These are phyloP conservation scores for Marcusenius ussheri DNA, from an alignment of 2,113 vertebrate species.

Conservation along the genomic window DNA sequence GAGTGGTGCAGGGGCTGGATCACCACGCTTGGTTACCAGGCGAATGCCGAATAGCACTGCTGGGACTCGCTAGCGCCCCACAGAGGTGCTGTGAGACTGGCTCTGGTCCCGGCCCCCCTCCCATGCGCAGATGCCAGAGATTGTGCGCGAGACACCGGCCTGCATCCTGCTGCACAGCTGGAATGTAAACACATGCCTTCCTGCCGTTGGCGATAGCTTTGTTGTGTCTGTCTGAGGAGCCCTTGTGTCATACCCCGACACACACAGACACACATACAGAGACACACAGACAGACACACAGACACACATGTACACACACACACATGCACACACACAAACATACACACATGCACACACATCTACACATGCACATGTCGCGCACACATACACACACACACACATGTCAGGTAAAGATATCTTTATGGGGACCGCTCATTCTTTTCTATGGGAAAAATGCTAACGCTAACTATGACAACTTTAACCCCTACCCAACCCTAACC, in stretches of 20 bases:
- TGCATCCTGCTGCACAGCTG: conserved; percentile 45
- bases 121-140: conserved; percentile 42
- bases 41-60: not conserved
- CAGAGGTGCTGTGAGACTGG: conserved; percentile 21
- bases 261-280: not conserved
- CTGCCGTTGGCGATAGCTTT: conserved; percentile 42
- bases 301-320: not conserved
- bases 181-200: conserved; percentile 65
- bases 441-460: no score
- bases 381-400: no score
- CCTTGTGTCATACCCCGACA: conserved; percentile 56
- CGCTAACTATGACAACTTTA: no score
- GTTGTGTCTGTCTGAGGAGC: conserved; percentile 60
- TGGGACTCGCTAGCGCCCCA: conserved; percentile 33
- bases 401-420: no score
- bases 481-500: no score
- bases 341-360: no score
- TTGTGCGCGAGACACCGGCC: conserved; percentile 42
- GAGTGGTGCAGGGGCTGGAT: not conserved
- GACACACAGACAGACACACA: no score
- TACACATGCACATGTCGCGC: no score
- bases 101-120: conserved; percentile 26
- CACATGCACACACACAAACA: not conserved
- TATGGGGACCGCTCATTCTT: no score
- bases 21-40: not conserved